These are phyloP conservation scores for Drosophila prosaltans DNA, from an alignment of 1,140 invertebrate genomes.

Conservation along the genomic window DNA sequence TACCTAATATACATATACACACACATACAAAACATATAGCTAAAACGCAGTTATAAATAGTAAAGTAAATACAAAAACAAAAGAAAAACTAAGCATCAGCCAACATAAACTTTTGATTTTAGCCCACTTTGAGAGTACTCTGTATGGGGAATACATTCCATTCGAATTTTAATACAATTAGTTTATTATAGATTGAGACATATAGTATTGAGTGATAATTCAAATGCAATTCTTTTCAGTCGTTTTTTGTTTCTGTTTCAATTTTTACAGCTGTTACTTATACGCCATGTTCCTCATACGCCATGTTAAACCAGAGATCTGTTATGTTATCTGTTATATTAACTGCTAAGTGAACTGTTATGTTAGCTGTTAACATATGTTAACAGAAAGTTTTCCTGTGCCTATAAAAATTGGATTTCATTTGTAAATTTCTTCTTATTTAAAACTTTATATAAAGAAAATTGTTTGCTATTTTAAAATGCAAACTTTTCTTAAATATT, in stretches of 20 bases:
- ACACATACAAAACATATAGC: conserved; percentile 40
- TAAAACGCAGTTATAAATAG: conserved; percentile 3
- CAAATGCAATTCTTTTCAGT: not conserved
- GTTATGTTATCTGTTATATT: too few relatives aligned
- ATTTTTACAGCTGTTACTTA: not conserved
- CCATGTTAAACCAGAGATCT: not conserved
- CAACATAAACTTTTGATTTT: not conserved
- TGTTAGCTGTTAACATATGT: too few relatives aligned
- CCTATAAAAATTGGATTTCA: too few relatives aligned
- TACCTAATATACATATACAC: conserved; percentile 19
- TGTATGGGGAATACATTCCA: not conserved
- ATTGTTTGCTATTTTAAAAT: too few relatives aligned
- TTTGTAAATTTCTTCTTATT: too few relatives aligned
- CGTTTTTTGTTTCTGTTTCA: not conserved
- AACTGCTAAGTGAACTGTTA: too few relatives aligned
- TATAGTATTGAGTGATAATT: conserved; percentile 1
- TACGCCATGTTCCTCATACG: conserved; percentile 4
- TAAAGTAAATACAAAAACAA: not conserved
- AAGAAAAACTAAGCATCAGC: not conserved
- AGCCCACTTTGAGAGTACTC: not conserved
- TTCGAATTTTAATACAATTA: not conserved
- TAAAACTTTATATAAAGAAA: too few relatives aligned
- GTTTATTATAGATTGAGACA: not conserved
- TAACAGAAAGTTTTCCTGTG: too few relatives aligned
- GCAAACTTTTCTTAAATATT: too few relatives aligned